Percentiles rank a stretch among this genome's conserved stretches.
These are phyloP conservation scores for Caenorhabditis japonica DNA, from an alignment of 2,888 invertebrate genomes.

Conservation along the genomic window DNA sequence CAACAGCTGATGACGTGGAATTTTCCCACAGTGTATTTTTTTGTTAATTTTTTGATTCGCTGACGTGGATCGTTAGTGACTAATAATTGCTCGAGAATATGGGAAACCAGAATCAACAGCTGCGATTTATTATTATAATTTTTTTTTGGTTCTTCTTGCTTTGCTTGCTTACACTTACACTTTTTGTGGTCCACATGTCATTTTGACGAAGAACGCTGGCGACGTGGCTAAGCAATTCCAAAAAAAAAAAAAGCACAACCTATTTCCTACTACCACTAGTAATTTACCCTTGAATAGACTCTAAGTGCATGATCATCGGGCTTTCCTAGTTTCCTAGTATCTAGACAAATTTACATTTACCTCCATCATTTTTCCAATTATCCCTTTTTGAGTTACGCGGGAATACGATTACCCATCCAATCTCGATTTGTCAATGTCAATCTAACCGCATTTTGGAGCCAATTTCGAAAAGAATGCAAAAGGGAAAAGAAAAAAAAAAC, in stretches of 20 bases:
- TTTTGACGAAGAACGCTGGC: constrained; percentile 32
- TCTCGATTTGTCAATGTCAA: constrained; percentile 14
- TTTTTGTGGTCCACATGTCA: constrained; percentile 27
- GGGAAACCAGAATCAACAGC: too few species aligned
- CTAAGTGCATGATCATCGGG: too few species aligned
- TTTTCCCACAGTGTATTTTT: too few species aligned
- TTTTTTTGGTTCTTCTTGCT: too few species aligned
- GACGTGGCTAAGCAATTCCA: constrained; percentile 40
- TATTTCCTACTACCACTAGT: neutral
- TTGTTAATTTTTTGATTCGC: too few species aligned
- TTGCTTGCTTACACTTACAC: neutral
- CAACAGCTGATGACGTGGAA: too few species aligned
- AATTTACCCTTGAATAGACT: too few species aligned
- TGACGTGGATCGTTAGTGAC: too few species aligned
- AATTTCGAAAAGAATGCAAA: neutral
- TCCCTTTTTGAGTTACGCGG: neutral
- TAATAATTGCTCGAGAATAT: too few species aligned
- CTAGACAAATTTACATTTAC: constrained; percentile 3
- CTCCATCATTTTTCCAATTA: constrained; percentile 20
- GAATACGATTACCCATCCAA: constrained; percentile 33
- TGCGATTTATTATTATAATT: too few species aligned
- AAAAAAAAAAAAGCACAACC: neutral
- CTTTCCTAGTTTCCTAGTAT: neutral
- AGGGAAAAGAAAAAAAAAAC: neutral
- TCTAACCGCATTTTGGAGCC: constrained; percentile 1